Evolutionary conservation across 2,113 vertebrate genomes (phyloP).

Genomic region (Vulpes lagopus): DNA sequence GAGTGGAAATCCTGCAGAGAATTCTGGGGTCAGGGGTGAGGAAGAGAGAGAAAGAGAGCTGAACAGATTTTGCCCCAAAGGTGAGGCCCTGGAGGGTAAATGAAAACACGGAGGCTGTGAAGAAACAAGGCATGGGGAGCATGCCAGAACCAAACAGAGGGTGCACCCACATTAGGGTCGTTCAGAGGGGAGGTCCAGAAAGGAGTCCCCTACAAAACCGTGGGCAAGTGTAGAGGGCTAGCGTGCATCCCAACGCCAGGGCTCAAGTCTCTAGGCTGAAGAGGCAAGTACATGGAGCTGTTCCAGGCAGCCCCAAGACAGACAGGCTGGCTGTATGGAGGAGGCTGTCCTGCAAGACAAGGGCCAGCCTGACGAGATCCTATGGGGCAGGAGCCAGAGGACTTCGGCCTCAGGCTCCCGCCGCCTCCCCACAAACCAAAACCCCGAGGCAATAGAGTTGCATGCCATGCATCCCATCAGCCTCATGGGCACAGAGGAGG

Average conservation of each 20-base stretch:
- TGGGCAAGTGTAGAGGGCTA: not conserved
- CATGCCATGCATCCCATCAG: not conserved
- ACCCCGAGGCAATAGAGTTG: not conserved
- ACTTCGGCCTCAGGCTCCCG: not conserved
- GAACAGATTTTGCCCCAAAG: not conserved
- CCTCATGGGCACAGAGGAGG: not conserved
- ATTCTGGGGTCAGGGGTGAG: not conserved
- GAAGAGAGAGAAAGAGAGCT: not conserved
- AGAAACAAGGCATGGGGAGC: not conserved
- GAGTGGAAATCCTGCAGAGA: not conserved
- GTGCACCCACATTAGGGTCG: not conserved
- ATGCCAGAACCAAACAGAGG: not conserved
- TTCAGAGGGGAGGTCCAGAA: not conserved
- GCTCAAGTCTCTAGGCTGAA: not conserved
- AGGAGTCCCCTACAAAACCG: not conserved
- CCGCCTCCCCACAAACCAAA: not conserved
- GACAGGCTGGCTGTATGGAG: not conserved
- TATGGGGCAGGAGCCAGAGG: not conserved
- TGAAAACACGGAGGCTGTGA: not conserved
- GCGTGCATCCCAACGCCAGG: not conserved
- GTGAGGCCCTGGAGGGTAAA: not conserved
- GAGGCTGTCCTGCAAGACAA: not conserved
- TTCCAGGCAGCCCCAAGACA: not conserved
- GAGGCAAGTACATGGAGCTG: not conserved
- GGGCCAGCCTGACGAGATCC: too few species aligned